A percentile compares a stretch with the other conserved stretches of the same genome.
These are phyloP conservation scores for Micrastur ruficollis DNA, from an alignment of 2,797 vertebrate genomes.

Conservation along the genomic window DNA sequence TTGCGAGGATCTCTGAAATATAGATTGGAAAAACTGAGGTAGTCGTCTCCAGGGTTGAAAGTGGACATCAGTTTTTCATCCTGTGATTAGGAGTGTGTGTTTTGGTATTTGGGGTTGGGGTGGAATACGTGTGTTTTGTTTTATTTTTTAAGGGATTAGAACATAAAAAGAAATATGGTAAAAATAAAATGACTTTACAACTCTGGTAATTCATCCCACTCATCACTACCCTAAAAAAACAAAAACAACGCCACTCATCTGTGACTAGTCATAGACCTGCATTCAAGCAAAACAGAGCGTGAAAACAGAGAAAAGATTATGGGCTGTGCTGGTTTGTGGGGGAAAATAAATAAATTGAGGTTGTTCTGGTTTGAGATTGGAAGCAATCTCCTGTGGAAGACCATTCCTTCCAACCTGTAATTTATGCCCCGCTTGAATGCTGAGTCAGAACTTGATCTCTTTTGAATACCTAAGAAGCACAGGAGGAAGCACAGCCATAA, in stretches of 20 bases:
- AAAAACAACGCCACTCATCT: background rate
- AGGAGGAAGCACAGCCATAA: background rate
- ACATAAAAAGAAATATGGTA: background rate
- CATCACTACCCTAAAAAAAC: background rate
- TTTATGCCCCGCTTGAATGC: background rate
- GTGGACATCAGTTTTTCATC: background rate
- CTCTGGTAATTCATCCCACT: background rate
- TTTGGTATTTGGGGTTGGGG: background rate
- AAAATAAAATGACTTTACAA: background rate
- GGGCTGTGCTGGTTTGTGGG: background rate
- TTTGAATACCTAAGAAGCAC: background rate
- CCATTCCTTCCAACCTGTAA: background rate
- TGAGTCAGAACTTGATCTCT: background rate
- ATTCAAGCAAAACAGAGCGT: background rate
- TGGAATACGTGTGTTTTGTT: background rate
- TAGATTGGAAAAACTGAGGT: background rate
- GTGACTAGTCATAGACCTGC: background rate
- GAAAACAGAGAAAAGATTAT: background rate
- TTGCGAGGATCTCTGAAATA: background rate
- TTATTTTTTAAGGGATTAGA: background rate
- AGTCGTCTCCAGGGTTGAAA: background rate
- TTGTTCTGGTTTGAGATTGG: background rate
- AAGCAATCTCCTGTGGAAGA: background rate
- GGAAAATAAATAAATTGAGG: background rate
- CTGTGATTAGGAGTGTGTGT: background rate